Conservation (phyloP, 2,113 vertebrate species). For the Chinchilla lanigera region DNA sequence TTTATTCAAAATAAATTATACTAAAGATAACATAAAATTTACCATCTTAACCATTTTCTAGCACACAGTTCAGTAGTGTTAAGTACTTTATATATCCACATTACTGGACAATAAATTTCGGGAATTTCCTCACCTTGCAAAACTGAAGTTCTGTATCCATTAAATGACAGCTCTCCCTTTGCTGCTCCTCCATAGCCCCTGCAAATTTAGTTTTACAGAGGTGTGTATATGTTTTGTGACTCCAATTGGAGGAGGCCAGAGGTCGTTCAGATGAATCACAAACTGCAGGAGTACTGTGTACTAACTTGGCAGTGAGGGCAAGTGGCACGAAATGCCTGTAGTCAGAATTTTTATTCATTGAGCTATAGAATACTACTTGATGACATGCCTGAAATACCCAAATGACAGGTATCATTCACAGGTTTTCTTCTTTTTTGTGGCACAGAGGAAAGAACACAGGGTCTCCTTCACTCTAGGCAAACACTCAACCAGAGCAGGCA, state of each 20-base stretch:
- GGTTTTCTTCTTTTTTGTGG: neutral
- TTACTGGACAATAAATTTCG: neutral
- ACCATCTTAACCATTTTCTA: neutral
- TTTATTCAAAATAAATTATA: neutral
- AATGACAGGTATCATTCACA: neutral
- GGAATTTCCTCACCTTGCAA: constrained; percentile 29
- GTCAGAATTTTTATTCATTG: neutral
- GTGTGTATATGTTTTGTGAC: neutral
- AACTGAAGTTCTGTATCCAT: neutral
- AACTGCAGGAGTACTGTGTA: neutral
- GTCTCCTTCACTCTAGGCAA: neutral
- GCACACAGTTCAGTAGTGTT: neutral
- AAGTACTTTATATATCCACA: neutral
- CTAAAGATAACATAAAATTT: neutral
- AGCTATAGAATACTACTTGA: neutral
- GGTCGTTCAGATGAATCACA: neutral
- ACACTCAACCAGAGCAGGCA: neutral
- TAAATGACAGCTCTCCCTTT: neutral
- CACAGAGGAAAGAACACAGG: neutral
- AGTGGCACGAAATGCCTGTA: neutral
- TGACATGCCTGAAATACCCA: neutral
- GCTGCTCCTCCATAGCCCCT: neutral
- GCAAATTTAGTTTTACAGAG: constrained; percentile 5
- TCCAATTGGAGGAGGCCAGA: neutral
- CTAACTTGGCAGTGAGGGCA: neutral